Conservation (phyloP, 2,888 invertebrate species). For the Idaea straminata region DNA sequence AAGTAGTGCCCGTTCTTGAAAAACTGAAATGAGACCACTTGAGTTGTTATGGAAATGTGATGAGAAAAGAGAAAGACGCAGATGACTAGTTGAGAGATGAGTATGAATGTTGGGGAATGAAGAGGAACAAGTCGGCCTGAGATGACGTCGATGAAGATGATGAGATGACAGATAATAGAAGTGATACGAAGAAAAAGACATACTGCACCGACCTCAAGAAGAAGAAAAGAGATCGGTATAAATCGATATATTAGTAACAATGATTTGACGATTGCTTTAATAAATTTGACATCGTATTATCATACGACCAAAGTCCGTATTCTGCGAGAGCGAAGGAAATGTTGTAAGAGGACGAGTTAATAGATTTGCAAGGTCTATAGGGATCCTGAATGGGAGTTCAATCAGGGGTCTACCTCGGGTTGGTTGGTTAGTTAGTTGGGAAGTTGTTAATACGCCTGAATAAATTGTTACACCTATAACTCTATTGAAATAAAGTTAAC, state of each 20-base stretch:
- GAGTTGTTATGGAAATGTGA: too few species aligned
- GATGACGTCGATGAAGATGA: too few species aligned
- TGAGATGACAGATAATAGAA: too few species aligned
- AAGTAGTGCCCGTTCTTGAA: not conserved
- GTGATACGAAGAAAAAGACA: not conserved
- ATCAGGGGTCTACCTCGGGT: not conserved
- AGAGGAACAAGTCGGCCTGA: too few species aligned
- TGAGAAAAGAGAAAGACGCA: too few species aligned
- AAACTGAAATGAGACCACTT: not conserved
- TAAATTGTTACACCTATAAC: not conserved
- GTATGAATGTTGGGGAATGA: too few species aligned
- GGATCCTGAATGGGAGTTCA: not conserved
- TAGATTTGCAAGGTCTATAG: not conserved
- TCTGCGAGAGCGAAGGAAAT: not conserved
- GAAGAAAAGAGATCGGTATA: not conserved
- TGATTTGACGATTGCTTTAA: not conserved
- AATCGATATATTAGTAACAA: not conserved
- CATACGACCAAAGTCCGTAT: not conserved
- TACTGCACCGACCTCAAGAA: not conserved
- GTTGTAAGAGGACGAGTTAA: not conserved
- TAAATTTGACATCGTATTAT: too few species aligned
- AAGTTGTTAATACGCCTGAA: not conserved
- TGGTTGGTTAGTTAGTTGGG: not conserved
- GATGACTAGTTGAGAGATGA: too few species aligned
- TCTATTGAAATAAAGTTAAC: not conserved